Base-by-base conservation (phyloP, 2,888 invertebrate genomes). In the Coenonympha arcania region DNA sequence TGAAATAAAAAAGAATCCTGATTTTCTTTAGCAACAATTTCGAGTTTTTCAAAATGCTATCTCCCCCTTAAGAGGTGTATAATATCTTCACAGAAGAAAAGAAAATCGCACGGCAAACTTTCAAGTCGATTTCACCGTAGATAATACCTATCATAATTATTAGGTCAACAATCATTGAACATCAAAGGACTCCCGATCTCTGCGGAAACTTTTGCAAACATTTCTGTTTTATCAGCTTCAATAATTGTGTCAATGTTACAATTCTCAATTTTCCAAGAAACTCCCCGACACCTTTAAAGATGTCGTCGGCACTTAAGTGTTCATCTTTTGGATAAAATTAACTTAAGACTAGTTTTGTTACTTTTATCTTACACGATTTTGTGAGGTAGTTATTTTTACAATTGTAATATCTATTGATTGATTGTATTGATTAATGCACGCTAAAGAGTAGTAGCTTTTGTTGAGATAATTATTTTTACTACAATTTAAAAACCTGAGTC, bases 201-300 rank as follows among this genome's bases (percentile, higher is more conserved):
- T 8, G 24, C 8, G 30, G 9, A 30, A 33, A 44, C 44, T 44
- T 44, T 22, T 22, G 33, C 22, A 44, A 44, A 44, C 44, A 44
- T 44, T 45, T 45, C 36, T 37, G 45, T 26, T 33, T 44, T 48
- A 52, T 41, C 34, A 43, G 39, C 34, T 33, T 22, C 41, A 50
- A 45, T 31, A 50, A 48, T 39, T 47, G 22, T 33, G 48, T 48
- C 54, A 52, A 47, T 48, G 54, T 22, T 55, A 55, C 52, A 61
- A 65, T 65, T 65, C 56, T 52, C 54, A 55, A 69, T 67, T 72
- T 69, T 66, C 55, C 54, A 57, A 55, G 56, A 65, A 75, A 76
- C 66, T 76, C 70, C 46, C 60, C 60, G 69, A 73, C 69, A 71
- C 64, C 67, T 71, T 63, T 70, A 73, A 77, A 69, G 69, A 76